Evolutionary conservation across 2,888 invertebrate genomes (phyloP), one percentile per base, ranked within the genome.

Genomic region (Chymomyza fuscimana): DNA sequence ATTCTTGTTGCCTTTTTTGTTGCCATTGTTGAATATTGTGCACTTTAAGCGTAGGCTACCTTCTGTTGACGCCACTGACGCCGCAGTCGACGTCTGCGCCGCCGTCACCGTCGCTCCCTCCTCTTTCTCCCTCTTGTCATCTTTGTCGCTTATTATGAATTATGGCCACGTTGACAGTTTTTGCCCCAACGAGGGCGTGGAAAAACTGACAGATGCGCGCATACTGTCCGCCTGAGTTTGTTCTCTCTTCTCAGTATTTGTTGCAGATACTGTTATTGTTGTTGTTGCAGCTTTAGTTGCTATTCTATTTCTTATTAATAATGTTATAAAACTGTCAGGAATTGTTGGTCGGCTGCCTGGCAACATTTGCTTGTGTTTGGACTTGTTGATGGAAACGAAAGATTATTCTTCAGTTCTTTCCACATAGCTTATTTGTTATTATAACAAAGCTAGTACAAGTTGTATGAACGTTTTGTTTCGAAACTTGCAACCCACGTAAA

Each of bases 121-220:
- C 56, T 15, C 12, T 10, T 12, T 4, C 25, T 19, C 22, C 25
- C 40, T 61, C 36, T 72, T 74, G 83, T 71, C 74, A 75, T 67
- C 72, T 36, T 64, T 64, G 50, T 72, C 76, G 73, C 80, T 85
- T 79, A 86, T 78, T 86, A 86, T 86, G 85, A 86, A 84, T 88
- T 88, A 86, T 86, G 87, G 74, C 77, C 85, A 81, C 85, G 88
- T 88, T 86, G 86, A 86, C 88, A 86, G 87, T 86, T 88, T 51
- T 86, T 76, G 85, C 76, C 60, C 74, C 83, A 72, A 77, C 82
- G 85, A 80, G 82, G 88, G 86, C 88, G 86, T 86, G 86, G 88
- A 86, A 85, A 86, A 88, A 78, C 84, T 84, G 86, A 86, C 86
- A 86, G 86, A 87, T 86, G 88, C 80, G 82, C 80, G 69, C 79